These are phyloP conservation scores for Ptychadena robeensis DNA, from an alignment of 2,797 vertebrate genomes.

Conservation along the genomic window DNA sequence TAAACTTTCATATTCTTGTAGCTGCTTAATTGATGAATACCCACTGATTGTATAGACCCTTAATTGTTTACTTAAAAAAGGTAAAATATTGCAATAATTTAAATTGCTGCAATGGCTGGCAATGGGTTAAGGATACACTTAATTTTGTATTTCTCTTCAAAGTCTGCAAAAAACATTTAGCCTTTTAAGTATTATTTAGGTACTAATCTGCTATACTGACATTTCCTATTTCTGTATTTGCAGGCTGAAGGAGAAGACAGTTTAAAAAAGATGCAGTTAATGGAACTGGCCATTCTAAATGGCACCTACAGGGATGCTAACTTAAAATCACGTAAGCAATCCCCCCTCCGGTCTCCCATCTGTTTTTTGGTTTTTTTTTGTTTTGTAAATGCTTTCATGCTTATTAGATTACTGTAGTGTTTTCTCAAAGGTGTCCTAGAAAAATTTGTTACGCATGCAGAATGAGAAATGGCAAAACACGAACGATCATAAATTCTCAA, in stretches of 20 bases:
- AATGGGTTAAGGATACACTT: too few relatives aligned
- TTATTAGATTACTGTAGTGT: too few relatives aligned
- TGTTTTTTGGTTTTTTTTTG: too few relatives aligned
- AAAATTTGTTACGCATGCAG: too few relatives aligned
- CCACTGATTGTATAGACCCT: constrained; percentile 9
- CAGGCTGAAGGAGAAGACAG: constrained; percentile 98
- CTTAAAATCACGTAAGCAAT: constrained; percentile 95
- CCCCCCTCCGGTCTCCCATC: too few relatives aligned
- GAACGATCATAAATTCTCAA: too few relatives aligned
- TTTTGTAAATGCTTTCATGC: too few relatives aligned
- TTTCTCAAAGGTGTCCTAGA: too few relatives aligned
- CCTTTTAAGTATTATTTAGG: neutral
- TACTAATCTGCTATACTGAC: neutral
- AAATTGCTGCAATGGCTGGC: too few relatives aligned
- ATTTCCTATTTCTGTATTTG: constrained; percentile 5
- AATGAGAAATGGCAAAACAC: too few relatives aligned
- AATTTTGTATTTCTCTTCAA: too few relatives aligned
- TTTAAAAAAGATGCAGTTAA: constrained; percentile 99
- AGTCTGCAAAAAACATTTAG: neutral
- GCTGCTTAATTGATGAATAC: constrained; percentile 39
- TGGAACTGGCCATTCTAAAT: constrained; percentile 98
- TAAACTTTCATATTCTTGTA: constrained; percentile 23
- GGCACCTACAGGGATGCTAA: constrained; percentile 99
- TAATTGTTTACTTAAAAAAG: neutral
- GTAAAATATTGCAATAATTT: too few relatives aligned